phyloP scores from a whole-genome alignment of 2,113 vertebrate species.

The Drymodes brunneopygia region DNA sequence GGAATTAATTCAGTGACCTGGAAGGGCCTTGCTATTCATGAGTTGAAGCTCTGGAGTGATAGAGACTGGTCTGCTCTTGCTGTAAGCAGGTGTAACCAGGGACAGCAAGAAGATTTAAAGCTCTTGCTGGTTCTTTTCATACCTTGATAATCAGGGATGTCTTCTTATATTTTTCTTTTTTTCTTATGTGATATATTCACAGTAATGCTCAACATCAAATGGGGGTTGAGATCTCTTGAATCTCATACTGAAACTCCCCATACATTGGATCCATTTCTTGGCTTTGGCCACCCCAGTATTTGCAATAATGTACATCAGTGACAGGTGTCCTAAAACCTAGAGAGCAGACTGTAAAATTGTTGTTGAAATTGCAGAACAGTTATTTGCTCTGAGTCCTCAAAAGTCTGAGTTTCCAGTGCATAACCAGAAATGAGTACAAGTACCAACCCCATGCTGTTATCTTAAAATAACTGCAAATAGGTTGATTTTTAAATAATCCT shows the following conservation, averaged over 20 bases:
- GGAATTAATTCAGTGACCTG: background rate
- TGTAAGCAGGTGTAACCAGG: background rate
- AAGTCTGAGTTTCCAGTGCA: background rate
- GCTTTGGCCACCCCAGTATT: background rate
- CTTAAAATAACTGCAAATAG: background rate
- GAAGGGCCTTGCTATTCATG: background rate
- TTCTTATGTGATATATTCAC: background rate
- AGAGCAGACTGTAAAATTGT: background rate
- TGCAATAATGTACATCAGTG: background rate
- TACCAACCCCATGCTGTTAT: accelerated
- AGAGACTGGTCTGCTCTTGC: background rate
- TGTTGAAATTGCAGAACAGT: background rate
- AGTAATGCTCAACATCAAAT: background rate
- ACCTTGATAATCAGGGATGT: background rate
- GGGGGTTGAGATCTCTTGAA: background rate
- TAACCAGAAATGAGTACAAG: background rate
- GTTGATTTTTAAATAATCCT: background rate
- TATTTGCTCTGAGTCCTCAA: background rate
- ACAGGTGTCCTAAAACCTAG: background rate
- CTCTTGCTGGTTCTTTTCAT: background rate
- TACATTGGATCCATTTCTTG: background rate
- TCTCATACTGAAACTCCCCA: background rate
- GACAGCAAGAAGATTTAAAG: background rate
- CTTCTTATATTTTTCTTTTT: background rate
- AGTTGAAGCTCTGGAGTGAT: background rate